Percentiles rank a stretch among this genome's conserved stretches.
Evolutionary conservation across 2,113 vertebrate genomes (phyloP).

Genomic region (Mesocricetus auratus): DNA sequence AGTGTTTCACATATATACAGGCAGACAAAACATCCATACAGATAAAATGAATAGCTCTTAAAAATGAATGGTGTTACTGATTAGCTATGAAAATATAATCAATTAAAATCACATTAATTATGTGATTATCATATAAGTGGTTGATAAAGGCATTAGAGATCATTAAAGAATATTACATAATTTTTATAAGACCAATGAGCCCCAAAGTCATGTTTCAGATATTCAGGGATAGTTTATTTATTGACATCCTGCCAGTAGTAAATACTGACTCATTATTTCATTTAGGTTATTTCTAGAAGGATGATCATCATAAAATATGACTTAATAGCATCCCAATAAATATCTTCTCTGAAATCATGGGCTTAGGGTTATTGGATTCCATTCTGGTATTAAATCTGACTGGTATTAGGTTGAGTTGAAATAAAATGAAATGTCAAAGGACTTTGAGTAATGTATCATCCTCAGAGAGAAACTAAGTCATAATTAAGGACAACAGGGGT

Average conservation of each 20-base stretch:
- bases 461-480: not conserved
- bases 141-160: not conserved
- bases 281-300: not conserved
- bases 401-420: not conserved
- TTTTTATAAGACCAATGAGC: not conserved
- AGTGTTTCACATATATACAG: not conserved
- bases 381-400: not conserved
- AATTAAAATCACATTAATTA: conserved; percentile 12
- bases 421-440: not conserved
- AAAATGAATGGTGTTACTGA: not conserved
- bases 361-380: not conserved
- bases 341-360: not conserved
- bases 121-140: not conserved
- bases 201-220: not conserved
- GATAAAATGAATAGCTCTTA: not conserved
- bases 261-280: not conserved
- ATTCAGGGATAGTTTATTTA: not conserved
- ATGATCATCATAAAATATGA: not conserved
- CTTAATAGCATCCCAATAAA: not conserved
- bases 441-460: not conserved
- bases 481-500: not conserved
- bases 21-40: no score
- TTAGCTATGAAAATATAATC: not conserved
- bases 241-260: no score
- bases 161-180: not conserved